These are phyloP conservation scores for Eulemur albifrons DNA, from an alignment of 2,797 vertebrate genomes.

Conservation along the genomic window DNA sequence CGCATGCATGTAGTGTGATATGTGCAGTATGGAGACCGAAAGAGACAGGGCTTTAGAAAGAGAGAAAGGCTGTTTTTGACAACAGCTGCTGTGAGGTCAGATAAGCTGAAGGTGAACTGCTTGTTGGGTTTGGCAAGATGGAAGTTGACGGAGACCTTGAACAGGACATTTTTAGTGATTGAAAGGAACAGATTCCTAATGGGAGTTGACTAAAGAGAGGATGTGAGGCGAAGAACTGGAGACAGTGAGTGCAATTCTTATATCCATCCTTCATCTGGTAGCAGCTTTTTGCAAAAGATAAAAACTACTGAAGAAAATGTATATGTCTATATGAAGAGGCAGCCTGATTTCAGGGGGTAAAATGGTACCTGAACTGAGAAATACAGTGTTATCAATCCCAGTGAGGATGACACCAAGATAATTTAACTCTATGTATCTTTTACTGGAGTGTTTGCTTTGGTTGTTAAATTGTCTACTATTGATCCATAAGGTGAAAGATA, in stretches of 20 bases:
- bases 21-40: neutral
- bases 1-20: neutral
- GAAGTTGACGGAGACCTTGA: neutral
- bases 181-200: neutral
- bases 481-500: neutral
- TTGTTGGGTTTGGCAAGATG: neutral
- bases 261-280: neutral
- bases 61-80: neutral
- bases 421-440: neutral
- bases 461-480: neutral
- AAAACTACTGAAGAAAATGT: neutral
- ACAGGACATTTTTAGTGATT: neutral
- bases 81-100: neutral
- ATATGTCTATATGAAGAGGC: neutral
- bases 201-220: neutral
- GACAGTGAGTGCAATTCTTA: neutral
- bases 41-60: neutral
- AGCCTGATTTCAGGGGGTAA: neutral
- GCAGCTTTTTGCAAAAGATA: neutral
- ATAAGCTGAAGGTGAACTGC: neutral
- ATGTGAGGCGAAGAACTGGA: neutral
- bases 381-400: neutral
- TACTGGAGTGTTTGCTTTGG: neutral
- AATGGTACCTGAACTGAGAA: neutral
- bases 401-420: neutral